Evolutionary conservation across 2,113 vertebrate genomes (phyloP).

Genomic region (Calyptommatus sinebrachiatus): DNA sequence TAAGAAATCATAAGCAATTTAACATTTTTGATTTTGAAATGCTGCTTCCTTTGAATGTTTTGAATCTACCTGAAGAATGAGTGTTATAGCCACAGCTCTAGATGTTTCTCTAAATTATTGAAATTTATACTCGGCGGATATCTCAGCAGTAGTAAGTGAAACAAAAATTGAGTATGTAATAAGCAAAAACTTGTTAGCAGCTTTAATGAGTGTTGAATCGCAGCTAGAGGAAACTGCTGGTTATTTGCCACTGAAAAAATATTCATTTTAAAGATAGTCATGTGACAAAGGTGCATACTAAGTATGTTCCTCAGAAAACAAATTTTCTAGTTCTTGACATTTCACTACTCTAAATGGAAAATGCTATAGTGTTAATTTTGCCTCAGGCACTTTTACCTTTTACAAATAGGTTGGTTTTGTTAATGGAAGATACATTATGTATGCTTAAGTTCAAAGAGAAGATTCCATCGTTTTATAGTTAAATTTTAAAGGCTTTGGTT

Average conservation of each 20-base stretch:
- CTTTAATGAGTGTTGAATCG: conserved; percentile 56
- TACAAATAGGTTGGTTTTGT: conserved; percentile 30
- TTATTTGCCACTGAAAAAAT: conserved; percentile 53
- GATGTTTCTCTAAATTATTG: conserved; percentile 47
- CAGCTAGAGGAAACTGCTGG: conserved; percentile 45
- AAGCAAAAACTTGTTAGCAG: conserved; percentile 56
- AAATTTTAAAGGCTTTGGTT: neutral
- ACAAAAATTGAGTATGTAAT: conserved; percentile 54
- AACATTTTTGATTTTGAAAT: neutral
- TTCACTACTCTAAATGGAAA: conserved; percentile 28
- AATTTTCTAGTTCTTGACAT: conserved; percentile 39
- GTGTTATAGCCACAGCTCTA: neutral
- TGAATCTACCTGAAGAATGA: conserved; percentile 10
- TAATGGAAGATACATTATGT: conserved; percentile 16
- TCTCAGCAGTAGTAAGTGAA: conserved; percentile 50
- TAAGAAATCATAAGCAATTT: too few relatives aligned
- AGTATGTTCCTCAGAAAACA: conserved; percentile 33
- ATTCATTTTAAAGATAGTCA: conserved; percentile 39
- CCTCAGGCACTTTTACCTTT: conserved; percentile 23
- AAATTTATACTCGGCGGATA: conserved; percentile 49
- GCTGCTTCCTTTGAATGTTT: neutral
- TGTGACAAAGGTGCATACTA: conserved; percentile 41
- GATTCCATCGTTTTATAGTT: neutral
- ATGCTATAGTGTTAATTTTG: conserved; percentile 20
- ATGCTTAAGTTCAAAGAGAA: conserved; percentile 11